These are phyloP conservation scores for Myathropa florea DNA, from an alignment of 2,888 invertebrate genomes.

Conservation along the genomic window DNA sequence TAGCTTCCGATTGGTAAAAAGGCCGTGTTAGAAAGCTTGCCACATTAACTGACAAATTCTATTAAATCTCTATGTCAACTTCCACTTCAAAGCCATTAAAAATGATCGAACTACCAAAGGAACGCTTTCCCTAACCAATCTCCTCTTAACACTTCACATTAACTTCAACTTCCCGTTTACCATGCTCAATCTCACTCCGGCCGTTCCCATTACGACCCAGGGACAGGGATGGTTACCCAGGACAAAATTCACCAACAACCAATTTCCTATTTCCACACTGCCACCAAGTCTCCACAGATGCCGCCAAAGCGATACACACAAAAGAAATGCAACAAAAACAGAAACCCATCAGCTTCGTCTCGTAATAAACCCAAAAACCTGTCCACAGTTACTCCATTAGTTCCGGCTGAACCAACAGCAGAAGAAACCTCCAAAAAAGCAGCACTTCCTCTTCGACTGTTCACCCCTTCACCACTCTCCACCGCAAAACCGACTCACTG, in stretches of 20 bases:
- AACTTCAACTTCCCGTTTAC: background rate
- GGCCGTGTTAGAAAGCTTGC: too few species aligned
- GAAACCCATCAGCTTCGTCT: background rate
- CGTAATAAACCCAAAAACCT: slow-evolving; percentile 33
- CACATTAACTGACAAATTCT: background rate
- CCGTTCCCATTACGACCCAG: background rate
- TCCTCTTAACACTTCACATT: background rate
- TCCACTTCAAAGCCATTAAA: background rate
- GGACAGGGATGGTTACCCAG: background rate
- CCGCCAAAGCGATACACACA: background rate
- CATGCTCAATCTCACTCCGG: background rate
- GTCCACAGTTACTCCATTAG: slow-evolving; percentile 23
- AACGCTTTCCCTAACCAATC: background rate
- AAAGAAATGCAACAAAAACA: background rate
- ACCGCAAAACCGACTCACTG: background rate
- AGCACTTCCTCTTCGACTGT: background rate
- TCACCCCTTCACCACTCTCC: too few species aligned
- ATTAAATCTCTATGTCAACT: too few species aligned
- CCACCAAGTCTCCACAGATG: background rate
- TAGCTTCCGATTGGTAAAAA: too few species aligned
- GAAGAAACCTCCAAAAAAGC: background rate
- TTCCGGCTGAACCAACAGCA: background rate
- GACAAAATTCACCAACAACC: background rate
- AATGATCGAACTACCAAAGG: background rate
- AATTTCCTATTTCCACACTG: background rate